Base-by-base conservation (phyloP, 2,888 invertebrate species). In the Phania funesta region DNA sequence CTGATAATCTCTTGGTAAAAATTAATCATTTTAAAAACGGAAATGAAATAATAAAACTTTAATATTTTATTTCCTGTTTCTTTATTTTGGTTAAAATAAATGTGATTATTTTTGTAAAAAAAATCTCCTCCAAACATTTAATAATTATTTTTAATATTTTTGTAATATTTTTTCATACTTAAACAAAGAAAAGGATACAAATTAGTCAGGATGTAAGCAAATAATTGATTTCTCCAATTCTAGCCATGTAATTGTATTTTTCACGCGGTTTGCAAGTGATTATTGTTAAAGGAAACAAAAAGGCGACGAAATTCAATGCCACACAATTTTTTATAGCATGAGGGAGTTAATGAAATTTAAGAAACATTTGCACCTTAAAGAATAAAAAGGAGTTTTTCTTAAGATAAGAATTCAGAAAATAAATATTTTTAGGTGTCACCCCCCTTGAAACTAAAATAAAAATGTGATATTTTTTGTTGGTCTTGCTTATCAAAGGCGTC, bases 261-360 rank as follows among this genome's bases (percentile, higher is more conserved):
- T 74, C 50, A 65, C 64, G 82, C 68, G 77, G 64, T 74, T 82
- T 64, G 77, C 64, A 56, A 78, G 71, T 48, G 65, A 48, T 50
- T 24, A 65, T 16, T 26, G 11, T 18, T 8, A 16, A 44, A 50
- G 2, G 41, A 56, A 48, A 26, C 2, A 54, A 65, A 58, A 44
- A 60, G 9, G 11, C 26, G 9, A 78, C 48, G 77, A 74, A 82
- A 82, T 78, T 64, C 70, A 82, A 82, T 78, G 64, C 77, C 20
- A 54, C 60, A 16, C 13, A 22, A 68, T 77, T 73, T 73, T 71
- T 48, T 46, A 54, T 65, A 20, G 4, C 1, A 50, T 6, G 64
- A 70, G 73, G 81, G 81, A 58, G 77, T 82, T 81, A 74, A 58
- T 74, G 82, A 82, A 82, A 82, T 82, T 77, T 74, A 82, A 82